Percentiles rank a stretch among this genome's conserved stretches.
These are phyloP conservation scores for Lacanobia wlatinum DNA, from an alignment of 2,888 invertebrate genomes.

Conservation along the genomic window DNA sequence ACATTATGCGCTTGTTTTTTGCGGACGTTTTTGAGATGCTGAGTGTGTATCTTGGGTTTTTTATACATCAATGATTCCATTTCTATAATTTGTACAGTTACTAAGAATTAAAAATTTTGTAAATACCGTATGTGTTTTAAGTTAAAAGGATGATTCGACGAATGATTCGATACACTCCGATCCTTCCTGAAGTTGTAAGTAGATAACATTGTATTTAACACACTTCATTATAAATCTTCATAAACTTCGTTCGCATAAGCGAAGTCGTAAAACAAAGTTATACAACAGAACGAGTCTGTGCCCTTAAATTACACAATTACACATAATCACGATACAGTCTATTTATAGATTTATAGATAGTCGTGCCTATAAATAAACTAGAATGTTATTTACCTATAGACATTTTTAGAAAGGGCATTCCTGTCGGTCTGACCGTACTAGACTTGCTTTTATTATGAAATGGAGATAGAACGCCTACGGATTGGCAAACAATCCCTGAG, in stretches of 20 bases:
- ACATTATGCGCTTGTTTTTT: too few relatives aligned
- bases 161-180: neutral
- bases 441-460: slow-evolving; percentile 41
- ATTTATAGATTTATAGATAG: slow-evolving; percentile 22
- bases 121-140: too few relatives aligned
- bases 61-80: too few relatives aligned
- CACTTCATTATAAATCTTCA: too few relatives aligned
- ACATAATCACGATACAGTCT: neutral
- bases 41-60: too few relatives aligned
- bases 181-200: neutral
- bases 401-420: slow-evolving; percentile 50
- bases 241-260: neutral
- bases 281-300: neutral
- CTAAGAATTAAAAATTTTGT: too few relatives aligned
- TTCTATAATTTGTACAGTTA: too few relatives aligned
- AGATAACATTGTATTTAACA: neutral
- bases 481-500: neutral
- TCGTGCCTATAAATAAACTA: slow-evolving; percentile 18
- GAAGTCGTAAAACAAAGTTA: slow-evolving; percentile 2
- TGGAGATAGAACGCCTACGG: neutral
- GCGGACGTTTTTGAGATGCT: too few relatives aligned
- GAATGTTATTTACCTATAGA: slow-evolving; percentile 17
- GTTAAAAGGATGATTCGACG: too few relatives aligned
- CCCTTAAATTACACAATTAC: slow-evolving; percentile 2
- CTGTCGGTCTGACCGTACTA: neutral